A percentile compares a stretch with the other conserved stretches of the same genome.
phyloP scores from a whole-genome alignment of 2,888 invertebrate genomes.

The Pachycephus smyrnensis region DNA sequence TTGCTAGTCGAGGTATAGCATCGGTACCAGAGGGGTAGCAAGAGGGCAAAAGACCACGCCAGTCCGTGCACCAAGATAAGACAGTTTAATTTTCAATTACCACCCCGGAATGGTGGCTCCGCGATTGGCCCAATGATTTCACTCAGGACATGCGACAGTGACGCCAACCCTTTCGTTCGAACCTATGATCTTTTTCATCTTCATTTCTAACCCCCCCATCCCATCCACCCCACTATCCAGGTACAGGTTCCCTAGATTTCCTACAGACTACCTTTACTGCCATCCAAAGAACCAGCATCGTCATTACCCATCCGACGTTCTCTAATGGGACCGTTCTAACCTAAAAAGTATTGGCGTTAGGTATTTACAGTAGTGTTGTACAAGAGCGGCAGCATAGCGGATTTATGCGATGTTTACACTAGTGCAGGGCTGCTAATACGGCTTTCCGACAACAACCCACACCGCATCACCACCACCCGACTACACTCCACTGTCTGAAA shows the following conservation, averaged over 20 bases:
- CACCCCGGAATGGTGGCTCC: constrained; percentile 27
- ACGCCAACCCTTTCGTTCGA: no score
- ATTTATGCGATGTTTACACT: constrained; percentile 63
- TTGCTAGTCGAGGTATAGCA: constrained; percentile 27
- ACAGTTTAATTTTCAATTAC: constrained; percentile 64
- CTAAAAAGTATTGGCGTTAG: constrained; percentile 40
- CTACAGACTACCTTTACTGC: no score
- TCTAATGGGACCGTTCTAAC: constrained; percentile 41
- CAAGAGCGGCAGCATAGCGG: constrained; percentile 38
- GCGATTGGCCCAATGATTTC: constrained; percentile 26
- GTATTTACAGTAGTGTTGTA: constrained; percentile 44
- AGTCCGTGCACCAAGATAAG: constrained; percentile 53
- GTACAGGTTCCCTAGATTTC: no score
- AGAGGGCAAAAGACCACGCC: constrained; percentile 5
- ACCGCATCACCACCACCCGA: constrained; percentile 41
- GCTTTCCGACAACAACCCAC: constrained; percentile 56
- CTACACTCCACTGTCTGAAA: constrained; percentile 55
- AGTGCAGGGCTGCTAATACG: constrained; percentile 61
- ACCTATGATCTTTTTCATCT: no score
- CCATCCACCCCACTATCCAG: no score
- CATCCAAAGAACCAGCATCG: no score
- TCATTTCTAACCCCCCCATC: no score
- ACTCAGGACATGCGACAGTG: neutral
- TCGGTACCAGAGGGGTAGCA: constrained; percentile 16
- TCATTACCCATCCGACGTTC: constrained; percentile 1